phyloP scores from a whole-genome alignment of 2,888 invertebrate species.

The Ctenicera cuprea region DNA sequence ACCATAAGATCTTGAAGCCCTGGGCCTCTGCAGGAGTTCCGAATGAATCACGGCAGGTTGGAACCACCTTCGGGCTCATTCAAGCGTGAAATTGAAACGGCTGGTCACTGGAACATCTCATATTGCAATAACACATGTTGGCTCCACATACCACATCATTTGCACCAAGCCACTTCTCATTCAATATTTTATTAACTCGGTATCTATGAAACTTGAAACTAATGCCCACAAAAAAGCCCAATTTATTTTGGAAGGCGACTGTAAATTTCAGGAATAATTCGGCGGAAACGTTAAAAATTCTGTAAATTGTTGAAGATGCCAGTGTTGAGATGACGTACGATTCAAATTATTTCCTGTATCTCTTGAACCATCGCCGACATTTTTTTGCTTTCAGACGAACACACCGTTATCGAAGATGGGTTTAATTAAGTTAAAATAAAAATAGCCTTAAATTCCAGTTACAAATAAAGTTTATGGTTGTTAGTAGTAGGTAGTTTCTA shows the following conservation, averaged over 20 bases:
- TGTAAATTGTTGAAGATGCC: constrained; percentile 12
- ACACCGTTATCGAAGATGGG: constrained; percentile 18
- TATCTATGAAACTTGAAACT: constrained; percentile 22
- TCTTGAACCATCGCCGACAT: constrained; percentile 15
- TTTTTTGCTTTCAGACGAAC: constrained; percentile 1
- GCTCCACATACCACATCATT: constrained; percentile 27
- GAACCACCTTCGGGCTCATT: constrained; percentile 55
- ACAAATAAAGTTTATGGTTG: constrained; percentile 1
- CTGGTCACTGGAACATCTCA: constrained; percentile 43
- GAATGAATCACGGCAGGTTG: constrained; percentile 54
- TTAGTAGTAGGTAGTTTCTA: too few relatives aligned
- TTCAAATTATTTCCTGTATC: constrained; percentile 24
- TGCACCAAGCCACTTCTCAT: constrained; percentile 17
- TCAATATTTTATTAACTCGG: constrained; percentile 19
- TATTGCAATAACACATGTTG: constrained; percentile 44
- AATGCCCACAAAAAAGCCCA: not conserved
- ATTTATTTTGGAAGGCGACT: constrained; percentile 14
- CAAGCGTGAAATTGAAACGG: constrained; percentile 55
- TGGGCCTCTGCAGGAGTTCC: constrained; percentile 34
- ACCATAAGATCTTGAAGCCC: not conserved
- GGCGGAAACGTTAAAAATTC: constrained; percentile 21
- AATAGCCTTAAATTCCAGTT: constrained; percentile 10
- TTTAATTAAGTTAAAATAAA: constrained; percentile 29
- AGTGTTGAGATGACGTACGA: constrained; percentile 29
- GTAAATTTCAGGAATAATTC: constrained; percentile 19